phyloP scores from a whole-genome alignment of 1,140 invertebrate species.

The Leptestheria dahalacensis region DNA sequence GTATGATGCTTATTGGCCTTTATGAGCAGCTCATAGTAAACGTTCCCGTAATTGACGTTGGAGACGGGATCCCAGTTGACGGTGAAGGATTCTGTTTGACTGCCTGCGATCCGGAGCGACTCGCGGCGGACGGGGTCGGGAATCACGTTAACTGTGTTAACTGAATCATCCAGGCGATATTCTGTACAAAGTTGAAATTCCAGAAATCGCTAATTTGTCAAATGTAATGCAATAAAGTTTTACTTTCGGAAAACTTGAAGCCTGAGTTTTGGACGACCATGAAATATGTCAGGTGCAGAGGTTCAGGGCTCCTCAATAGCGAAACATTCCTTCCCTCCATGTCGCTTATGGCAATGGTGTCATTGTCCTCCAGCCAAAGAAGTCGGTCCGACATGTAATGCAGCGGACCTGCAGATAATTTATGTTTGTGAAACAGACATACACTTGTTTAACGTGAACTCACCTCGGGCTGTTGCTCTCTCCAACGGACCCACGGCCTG shows the following conservation, averaged over 20 bases:
- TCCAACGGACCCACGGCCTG: neutral
- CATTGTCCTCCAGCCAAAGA: constrained; percentile 62
- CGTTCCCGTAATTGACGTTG: constrained; percentile 57
- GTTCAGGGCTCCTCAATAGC: constrained; percentile 42
- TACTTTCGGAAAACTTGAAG: constrained; percentile 4
- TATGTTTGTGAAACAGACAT: neutral
- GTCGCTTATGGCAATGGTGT: constrained; percentile 60
- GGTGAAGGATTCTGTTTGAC: constrained; percentile 50
- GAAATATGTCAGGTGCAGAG: constrained; percentile 48
- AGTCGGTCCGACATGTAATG: constrained; percentile 62
- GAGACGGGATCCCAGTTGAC: constrained; percentile 58
- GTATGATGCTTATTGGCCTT: constrained; percentile 26
- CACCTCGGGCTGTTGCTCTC: constrained; percentile 19
- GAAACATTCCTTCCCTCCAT: constrained; percentile 56
- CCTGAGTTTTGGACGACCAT: constrained; percentile 49
- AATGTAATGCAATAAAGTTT: constrained; percentile 2
- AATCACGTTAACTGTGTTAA: constrained; percentile 36
- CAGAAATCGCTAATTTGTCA: neutral
- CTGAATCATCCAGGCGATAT: constrained; percentile 19
- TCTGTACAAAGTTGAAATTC: constrained; percentile 25
- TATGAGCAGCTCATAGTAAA: constrained; percentile 69
- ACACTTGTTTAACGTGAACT: neutral
- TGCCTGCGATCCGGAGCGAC: constrained; percentile 48
- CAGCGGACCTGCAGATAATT: constrained; percentile 36
- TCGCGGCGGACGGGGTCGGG: constrained; percentile 45